Conservation (phyloP, 2,797 vertebrate genomes). For the Amphiprion clarkii region DNA sequence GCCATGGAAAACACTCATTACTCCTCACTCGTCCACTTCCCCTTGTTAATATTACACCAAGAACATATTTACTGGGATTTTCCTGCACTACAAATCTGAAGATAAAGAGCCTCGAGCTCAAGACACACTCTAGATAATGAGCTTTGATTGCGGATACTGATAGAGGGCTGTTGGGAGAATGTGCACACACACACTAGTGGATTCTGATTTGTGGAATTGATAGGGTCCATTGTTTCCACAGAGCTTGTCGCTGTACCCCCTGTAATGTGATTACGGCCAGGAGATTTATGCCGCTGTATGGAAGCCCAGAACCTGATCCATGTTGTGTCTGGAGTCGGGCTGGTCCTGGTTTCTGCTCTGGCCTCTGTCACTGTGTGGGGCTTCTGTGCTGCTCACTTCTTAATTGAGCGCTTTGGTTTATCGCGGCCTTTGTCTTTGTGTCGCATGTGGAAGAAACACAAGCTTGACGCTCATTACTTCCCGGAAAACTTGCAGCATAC, state of each 20-base stretch:
- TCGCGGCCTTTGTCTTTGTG: conserved; percentile 24
- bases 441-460: conserved; percentile 1
- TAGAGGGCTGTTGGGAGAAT: conserved; percentile 79
- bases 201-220: conserved; percentile 90
- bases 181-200: conserved; percentile 79
- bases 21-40: conserved; percentile 30
- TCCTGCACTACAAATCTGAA: conserved; percentile 52
- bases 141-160: conserved; percentile 89
- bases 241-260: conserved; percentile 90
- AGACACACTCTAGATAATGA: conserved; percentile 90
- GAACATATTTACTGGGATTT: conserved; percentile 54
- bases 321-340: conserved; percentile 90
- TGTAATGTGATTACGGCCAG: conserved; percentile 96
- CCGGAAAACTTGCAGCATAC: conserved; percentile 34
- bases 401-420: conserved; percentile 56
- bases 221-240: conserved; percentile 94
- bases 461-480: conserved; percentile 71
- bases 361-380: conserved; percentile 76
- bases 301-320: conserved; percentile 96
- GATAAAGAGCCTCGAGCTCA: conserved; percentile 60
- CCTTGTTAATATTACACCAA: conserved; percentile 82
- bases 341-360: conserved; percentile 92
- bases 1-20: conserved; percentile 59
- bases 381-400: conserved; percentile 35
- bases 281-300: conserved; percentile 94